Base-by-base conservation (phyloP, 2,113 vertebrate species). In the Pterocles burchelli region DNA sequence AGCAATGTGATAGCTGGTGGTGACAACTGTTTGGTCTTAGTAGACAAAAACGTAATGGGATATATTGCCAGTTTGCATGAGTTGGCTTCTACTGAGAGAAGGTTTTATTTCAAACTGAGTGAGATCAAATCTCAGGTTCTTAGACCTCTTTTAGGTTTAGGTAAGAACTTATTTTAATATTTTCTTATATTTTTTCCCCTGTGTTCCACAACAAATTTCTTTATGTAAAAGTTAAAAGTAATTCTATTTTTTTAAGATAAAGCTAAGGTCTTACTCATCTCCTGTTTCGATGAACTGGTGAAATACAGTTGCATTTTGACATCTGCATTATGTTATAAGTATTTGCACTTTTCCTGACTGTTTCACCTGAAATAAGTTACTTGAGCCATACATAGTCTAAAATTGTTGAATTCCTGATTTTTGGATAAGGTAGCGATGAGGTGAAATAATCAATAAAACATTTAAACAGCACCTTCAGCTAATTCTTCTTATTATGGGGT, bases 21-120 rank as follows among this genome's bases (percentile, higher is more conserved):
- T 61, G 97, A 95, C 81, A 97, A 93, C 61, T 99, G 98, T 86
- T 96, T 99, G 63, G 98, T 98, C 22, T 97, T 99, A 74, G 98
- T 98, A 10, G 99, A 99, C 97, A 98, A 97, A 90, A 99, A 99
- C 24, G 96, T 99, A 74, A 99, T 99, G 98, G 99, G 99, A 78
- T 99, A 99, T 95, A 99, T 99, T 41, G 99, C 99, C 95, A 98
- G 98, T 96, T 98, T 99, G 48, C 99, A 99, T 36, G 99, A 99
- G 95, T 97, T 99, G 96, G 99, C 99, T 11, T 97, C 99, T 13
- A 98, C 98, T 0, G 99, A 99, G 97, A 98, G 99, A 95, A 98
- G 96, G 91, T 99, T 99, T 98, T 99, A 99, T 98, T 98, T 97
- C 97, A 99, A 97, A 96, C 98, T 99, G 92, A 98, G 98, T 14